Evolutionary conservation across 2,797 vertebrate species (phyloP), one percentile per base, ranked within the genome.

Genomic region (Anas bernieri): DNA sequence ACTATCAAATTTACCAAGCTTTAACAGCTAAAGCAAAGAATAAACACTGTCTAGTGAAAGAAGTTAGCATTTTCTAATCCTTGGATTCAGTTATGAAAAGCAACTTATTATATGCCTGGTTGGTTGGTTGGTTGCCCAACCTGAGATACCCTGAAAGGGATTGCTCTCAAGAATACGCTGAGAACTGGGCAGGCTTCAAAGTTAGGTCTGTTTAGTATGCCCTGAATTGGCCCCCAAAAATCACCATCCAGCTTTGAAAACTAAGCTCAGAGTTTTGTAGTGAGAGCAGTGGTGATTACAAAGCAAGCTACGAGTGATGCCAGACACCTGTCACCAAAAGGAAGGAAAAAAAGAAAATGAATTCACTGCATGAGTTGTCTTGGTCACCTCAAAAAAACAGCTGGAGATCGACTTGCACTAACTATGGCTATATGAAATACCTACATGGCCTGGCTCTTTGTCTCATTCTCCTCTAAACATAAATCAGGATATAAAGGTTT

Each of bases 191-290:
- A 74, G 70, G 31, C 92, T 89, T 88, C 84, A 85, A 56, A 89
- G 82, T 80, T 59, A 55, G 72, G 46, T 66, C 91, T 91, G 50
- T 81, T 83, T 48, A 83, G 41, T 52, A 5, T 67, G 73, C 52
- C 72, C 78, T 83, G 87, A 76, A 63, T 81, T 94, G 89, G 70
- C 92, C 91, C 95, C 93, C 92, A 89, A 86, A 94, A 95, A 67
- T 86, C 59, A 88, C 69, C 80, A 91, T 62, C 37, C 8, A 10
- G 30, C 86, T 90, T 83, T 86, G 66, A 70, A 88, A 94, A 69
- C 3, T 2, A 86, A 88, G 74, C 70, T 93, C 28, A 18, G 56
- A 76, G 87, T 93, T 74, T 72, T 91, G 85, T 92, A 88, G 86
- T 43, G 58, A 75, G 89, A 83, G 13, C 41, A 83, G 76, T 59